Percentiles rank a stretch among this genome's conserved stretches.
Evolutionary conservation across 2,113 vertebrate genomes (phyloP).

Genomic region (Antechinus flavipes): DNA sequence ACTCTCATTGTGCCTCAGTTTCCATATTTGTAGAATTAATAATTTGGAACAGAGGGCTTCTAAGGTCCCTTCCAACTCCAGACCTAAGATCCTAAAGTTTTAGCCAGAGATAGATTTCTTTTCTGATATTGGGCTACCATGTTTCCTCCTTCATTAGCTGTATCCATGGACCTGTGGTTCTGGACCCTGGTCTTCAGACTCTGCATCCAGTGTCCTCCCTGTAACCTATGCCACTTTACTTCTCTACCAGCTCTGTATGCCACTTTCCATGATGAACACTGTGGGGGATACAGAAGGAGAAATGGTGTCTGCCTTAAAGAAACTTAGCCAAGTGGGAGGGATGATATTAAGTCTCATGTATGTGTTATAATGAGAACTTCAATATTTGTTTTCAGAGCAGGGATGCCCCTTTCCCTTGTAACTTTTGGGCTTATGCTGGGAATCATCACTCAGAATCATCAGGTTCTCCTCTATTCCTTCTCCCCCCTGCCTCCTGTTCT

Average conservation of each 20-base stretch:
- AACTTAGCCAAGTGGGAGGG: background rate
- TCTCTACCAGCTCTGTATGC: fast-evolving
- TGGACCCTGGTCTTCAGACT: background rate
- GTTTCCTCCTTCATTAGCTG: no score
- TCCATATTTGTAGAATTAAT: background rate
- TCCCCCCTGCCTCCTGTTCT: background rate
- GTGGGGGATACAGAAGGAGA: background rate
- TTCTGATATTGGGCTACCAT: background rate
- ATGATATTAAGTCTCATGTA: background rate
- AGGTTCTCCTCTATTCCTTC: background rate
- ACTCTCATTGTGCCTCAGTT: background rate
- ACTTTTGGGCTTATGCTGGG: background rate
- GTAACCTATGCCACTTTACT: background rate
- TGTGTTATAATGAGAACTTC: background rate
- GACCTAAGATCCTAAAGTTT: background rate
- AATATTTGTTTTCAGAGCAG: background rate
- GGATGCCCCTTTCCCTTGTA: background rate
- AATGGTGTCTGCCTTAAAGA: background rate
- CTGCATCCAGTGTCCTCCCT: background rate
- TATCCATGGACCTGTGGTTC: background rate
- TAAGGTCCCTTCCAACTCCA: background rate
- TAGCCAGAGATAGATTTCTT: background rate
- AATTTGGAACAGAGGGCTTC: background rate
- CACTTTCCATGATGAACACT: background rate
- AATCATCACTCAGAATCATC: background rate